phyloP scores from a whole-genome alignment of 2,797 vertebrate species.

The Acanthurus leucopareius region DNA sequence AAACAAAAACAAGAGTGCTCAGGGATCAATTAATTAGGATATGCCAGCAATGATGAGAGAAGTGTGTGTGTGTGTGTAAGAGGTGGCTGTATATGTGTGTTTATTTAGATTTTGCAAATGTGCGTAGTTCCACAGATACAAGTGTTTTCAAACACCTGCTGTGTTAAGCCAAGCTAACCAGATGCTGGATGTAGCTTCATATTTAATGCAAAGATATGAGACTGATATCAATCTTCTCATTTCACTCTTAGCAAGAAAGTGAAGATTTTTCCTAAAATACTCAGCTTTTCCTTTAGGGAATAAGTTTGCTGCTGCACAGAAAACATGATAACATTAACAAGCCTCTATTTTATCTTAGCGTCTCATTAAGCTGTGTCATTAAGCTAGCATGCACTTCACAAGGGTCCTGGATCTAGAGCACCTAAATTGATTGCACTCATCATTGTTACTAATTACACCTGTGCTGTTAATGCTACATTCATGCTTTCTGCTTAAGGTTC shows the following conservation, averaged over 20 bases:
- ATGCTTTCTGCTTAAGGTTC: too few species aligned
- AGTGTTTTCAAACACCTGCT: constrained; percentile 28
- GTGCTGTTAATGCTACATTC: too few species aligned
- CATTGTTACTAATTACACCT: too few species aligned
- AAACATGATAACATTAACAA: not conserved
- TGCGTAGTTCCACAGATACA: constrained; percentile 29
- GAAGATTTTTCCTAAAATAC: not conserved
- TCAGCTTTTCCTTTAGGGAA: not conserved
- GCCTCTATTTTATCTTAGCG: too few species aligned
- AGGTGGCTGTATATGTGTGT: constrained; percentile 7
- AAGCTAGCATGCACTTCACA: too few species aligned
- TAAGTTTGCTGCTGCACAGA: not conserved
- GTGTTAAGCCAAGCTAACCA: not conserved
- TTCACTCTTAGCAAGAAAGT: not conserved
- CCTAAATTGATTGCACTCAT: too few species aligned
- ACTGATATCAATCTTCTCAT: not conserved
- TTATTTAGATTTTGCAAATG: constrained; percentile 24
- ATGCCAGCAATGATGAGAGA: constrained; percentile 51
- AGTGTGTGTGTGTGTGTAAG: constrained; percentile 27
- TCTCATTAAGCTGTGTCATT: too few species aligned
- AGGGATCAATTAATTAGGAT: constrained; percentile 77
- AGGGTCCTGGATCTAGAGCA: too few species aligned
- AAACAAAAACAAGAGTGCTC: constrained; percentile 67
- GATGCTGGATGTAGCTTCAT: not conserved
- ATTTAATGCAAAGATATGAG: not conserved